Base-by-base conservation (phyloP, 2,113 vertebrate species). In the Manacus vitellinus region DNA sequence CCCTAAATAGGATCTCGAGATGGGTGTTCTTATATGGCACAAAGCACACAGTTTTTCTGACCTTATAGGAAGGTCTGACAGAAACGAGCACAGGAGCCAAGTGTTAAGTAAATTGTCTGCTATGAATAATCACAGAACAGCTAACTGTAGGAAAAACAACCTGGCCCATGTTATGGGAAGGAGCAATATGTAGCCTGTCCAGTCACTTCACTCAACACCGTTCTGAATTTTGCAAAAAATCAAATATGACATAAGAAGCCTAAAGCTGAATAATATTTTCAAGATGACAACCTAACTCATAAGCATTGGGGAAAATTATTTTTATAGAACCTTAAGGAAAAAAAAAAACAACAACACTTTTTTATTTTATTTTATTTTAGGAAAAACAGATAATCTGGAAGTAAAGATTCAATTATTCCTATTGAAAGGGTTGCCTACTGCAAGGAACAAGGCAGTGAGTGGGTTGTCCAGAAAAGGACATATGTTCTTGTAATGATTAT, bases 81-180 rank as follows among this genome's bases (percentile, higher is more conserved):
- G 28, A 54, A 52, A 9, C 4, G 77, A 68, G 54, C 10, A 79
- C 27, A 17, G 7, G 7, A 18, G 56, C 6, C 14, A n/a, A n/a
- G 5, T 2, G 9, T 55, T 33, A 46, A 39, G 19, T 43, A 58
- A 44, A 8, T 65, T 37, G 6, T 23, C 25, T 61, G 27, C 30
- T n/a, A 14, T 4, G 14, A 74, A 31, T 14, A 27, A 30, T 55
- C 17, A 66, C 30, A 61, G n/a, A 46, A 31, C 9, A 67, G 14
- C 6, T 28, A 15, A 5, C 5, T 24, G 33, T 47, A 71, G 33
- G 17, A 41, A n/a, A 67, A 81, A 17, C 10, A 66, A 13, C 1
- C 23, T 44, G 30, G 33, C 5, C 21, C 4, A 6, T 0, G 0
- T 12, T 23, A 47, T 0, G 6, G 8, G 31, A 43, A 66, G 18